Conservation (phyloP, 2,113 vertebrate genomes). For the Parus major region DNA sequence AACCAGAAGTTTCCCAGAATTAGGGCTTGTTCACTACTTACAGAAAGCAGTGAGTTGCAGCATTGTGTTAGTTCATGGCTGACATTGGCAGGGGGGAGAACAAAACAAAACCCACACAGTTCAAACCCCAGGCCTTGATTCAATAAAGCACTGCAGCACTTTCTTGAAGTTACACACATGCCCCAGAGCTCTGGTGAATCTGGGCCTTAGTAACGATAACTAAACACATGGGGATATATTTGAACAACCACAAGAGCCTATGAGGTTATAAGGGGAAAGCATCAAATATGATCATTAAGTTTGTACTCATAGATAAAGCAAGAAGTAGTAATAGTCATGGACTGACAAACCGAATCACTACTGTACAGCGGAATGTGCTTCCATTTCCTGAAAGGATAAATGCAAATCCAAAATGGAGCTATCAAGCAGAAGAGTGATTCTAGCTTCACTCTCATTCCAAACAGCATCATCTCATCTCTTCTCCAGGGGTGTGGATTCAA, state of each 20-base stretch:
- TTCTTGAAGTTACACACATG: not conserved
- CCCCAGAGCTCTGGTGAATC: not conserved
- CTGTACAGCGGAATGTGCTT: not conserved
- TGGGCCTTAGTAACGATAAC: not conserved
- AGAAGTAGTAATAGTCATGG: not conserved
- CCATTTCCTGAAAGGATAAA: not conserved
- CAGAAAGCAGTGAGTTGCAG: not conserved
- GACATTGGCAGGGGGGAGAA: rapidly evolving
- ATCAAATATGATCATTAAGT: not conserved
- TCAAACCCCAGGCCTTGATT: not conserved
- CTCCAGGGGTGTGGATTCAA: not conserved
- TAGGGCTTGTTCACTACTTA: not conserved
- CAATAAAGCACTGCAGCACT: not conserved
- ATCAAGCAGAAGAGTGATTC: not conserved
- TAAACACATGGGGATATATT: not conserved
- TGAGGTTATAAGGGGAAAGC: not conserved
- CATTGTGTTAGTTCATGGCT: not conserved
- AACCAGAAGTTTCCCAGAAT: not conserved
- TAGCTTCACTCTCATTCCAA: not conserved
- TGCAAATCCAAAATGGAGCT: not conserved
- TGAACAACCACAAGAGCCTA: not conserved
- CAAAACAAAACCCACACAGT: not conserved
- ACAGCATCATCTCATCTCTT: not conserved
- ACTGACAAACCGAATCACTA: not conserved
- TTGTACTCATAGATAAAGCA: not conserved